Evolutionary conservation across 2,797 vertebrate species (phyloP), one percentile per base, ranked within the genome.

Genomic region (Peromyscus aztecus): DNA sequence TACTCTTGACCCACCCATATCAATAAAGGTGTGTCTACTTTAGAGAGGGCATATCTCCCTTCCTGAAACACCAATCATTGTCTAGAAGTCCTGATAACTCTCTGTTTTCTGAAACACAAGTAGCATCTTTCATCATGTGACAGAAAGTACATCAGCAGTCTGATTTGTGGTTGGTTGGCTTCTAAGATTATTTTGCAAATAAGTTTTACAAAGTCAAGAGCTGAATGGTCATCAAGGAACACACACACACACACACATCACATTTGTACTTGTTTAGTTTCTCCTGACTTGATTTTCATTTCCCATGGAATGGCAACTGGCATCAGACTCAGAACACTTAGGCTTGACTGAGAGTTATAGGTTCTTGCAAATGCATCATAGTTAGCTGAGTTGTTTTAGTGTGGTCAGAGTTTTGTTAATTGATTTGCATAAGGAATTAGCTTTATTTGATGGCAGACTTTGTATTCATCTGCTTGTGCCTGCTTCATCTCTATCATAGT

Each of bases 21-120:
- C 96, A 97, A 92, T 5, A 78, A 49, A 95, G 90, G 91, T 95
- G 37, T 94, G 65, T 96, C 97, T 97, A 84, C 86, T 95, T 94
- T 98, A 78, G 92, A 95, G 94, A 94, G 98, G 88, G 92, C 82
- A 97, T 94, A 96, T 91, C 92, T 95, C 52, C 71, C 97, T 98
- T 98, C 96, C 97, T 97, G 96, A 98, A 84, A 81, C 86, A 98
- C 97, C 95, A 97, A 63, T 97, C 97, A 98, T 98, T 98, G 98
- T 98, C 98, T 98, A 98, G 97, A 97, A 98, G 97, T 97, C 37
- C 82, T 90, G 40, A 96, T 69, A 88, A 91, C 95, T 52, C 87
- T 96, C 80, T 88, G 40, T 97, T 94, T 46, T 92, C 31, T 31
- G 63, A 84, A 95, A 97, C 9, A 95, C 59, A 98, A 98, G 57